Evolutionary conservation across 1,140 invertebrate genomes (phyloP), one percentile per base, ranked within the genome.

Genomic region (Drosophila tristis): DNA sequence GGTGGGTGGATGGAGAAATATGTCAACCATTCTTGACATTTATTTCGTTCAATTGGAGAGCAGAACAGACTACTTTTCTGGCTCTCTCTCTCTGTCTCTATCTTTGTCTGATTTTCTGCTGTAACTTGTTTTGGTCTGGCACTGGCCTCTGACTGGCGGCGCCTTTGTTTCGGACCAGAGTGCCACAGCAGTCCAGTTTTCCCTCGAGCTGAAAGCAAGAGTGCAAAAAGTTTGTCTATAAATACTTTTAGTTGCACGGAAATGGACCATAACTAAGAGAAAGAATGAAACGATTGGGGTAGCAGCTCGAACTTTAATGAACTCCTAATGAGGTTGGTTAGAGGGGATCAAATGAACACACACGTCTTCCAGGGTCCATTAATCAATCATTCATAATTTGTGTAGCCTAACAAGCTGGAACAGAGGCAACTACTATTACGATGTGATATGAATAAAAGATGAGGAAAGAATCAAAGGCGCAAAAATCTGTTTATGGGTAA

Each of bases 191-290:
- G 51, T 66, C 54, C 60, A 26, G 43, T 79, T 68, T 72, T 39
- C 26, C 39, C 61, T 26, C 64, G 65, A 31, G 55, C 44, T 67
- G 74, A 80, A 80, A 80, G 78, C 54, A 82, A 80, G 73, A 80
- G 78, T 80, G 62, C 70, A 73, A 60, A 81, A 62, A 15, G 56
- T 54, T 60, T 54, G 16, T 74, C 62, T 68, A 53, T 54, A 60
- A 55, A 66, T 58, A 66, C 55, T 59, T 66, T 39, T 55, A 43
- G 49, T 64, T 48, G 48, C 31, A 45, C 23, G 63, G 63, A 70
- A 70, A 58, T 70, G 15, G n/a, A 44, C 11, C 26, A 68, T 70
- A 58, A 43, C 35, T 57, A 47, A 42, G 26, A 25, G 42, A 49
- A 59, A 35, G 47, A 51, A 53, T 44, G 31, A 45, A 63, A 58